Conservation (phyloP, 2,888 invertebrate species). For the Drosophila atroscutellata region DNA sequence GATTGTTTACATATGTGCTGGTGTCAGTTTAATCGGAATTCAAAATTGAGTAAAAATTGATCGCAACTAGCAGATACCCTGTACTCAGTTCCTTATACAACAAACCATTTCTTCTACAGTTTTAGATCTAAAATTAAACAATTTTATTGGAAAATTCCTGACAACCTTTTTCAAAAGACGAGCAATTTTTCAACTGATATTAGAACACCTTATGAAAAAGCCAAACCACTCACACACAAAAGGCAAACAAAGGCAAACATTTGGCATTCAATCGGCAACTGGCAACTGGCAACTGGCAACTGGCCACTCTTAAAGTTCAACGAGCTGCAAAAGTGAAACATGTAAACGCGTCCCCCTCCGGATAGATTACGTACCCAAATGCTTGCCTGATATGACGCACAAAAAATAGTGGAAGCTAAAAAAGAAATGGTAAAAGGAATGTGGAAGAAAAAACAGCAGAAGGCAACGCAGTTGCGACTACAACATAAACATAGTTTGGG, state of each 20-base stretch:
- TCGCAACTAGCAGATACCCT: background rate
- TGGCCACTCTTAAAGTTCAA: conserved; percentile 7
- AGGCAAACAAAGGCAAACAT: background rate
- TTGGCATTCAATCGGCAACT: conserved; percentile 3
- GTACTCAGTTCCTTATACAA: background rate
- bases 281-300: background rate
- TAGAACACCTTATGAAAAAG: background rate
- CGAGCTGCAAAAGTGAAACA: conserved; percentile 20
- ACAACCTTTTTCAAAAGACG: background rate
- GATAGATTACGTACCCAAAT: background rate
- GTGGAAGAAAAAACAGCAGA: background rate
- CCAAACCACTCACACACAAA: background rate
- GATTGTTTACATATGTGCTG: background rate
- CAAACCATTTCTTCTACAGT: background rate
- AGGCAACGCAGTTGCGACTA: conserved; percentile 14
- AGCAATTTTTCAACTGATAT: background rate
- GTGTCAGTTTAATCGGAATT: background rate
- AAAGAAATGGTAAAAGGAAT: background rate
- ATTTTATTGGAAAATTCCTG: background rate
- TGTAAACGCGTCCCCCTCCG: background rate
- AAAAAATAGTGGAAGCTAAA: background rate
- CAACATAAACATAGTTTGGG: conserved; percentile 8
- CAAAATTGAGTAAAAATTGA: background rate
- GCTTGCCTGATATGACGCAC: background rate
- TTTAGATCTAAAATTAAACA: background rate